Evolutionary conservation across 2,797 vertebrate species (phyloP).

Genomic region (Phylloscopus collybita): DNA sequence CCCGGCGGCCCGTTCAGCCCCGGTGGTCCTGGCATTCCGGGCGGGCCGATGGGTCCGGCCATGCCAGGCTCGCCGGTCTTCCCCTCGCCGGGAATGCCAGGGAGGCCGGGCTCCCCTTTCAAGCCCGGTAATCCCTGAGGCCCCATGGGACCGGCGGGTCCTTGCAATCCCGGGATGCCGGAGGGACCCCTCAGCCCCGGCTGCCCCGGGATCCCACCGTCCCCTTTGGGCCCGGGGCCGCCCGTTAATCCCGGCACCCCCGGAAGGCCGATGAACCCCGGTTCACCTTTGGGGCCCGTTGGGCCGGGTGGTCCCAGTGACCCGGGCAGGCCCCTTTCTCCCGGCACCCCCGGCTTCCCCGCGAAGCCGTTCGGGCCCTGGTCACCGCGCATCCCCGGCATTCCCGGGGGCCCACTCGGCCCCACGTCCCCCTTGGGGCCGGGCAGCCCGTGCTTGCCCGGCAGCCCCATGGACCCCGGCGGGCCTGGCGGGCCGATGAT

Average conservation of each 20-base stretch:
- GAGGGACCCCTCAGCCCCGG: slow-evolving; percentile 92
- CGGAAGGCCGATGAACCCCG: slow-evolving; percentile 88
- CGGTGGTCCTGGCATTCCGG: slow-evolving; percentile 86
- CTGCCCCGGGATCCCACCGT: slow-evolving; percentile 87
- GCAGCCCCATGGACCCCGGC: slow-evolving; percentile 92
- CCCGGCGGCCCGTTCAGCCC: slow-evolving; percentile 88
- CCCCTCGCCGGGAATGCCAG: slow-evolving; percentile 87
- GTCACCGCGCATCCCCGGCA: slow-evolving; percentile 90
- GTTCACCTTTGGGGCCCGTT: slow-evolving; percentile 91
- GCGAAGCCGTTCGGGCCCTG: slow-evolving; percentile 87
- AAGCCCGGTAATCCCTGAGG: slow-evolving; percentile 91
- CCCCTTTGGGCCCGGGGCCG: slow-evolving; percentile 86
- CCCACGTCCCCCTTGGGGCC: slow-evolving; percentile 91
- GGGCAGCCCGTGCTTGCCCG: slow-evolving; percentile 90
- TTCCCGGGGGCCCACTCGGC: slow-evolving; percentile 87
- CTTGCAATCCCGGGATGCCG: slow-evolving; percentile 95
- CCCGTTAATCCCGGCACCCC: slow-evolving; percentile 89
- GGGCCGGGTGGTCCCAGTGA: slow-evolving; percentile 86
- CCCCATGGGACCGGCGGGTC: slow-evolving; percentile 93
- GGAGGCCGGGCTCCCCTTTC: slow-evolving; percentile 89
- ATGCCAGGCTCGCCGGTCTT: slow-evolving; percentile 86
- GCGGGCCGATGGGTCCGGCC: slow-evolving; percentile 89
- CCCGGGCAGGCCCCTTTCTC: slow-evolving; percentile 91
- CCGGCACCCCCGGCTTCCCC: slow-evolving; percentile 91
- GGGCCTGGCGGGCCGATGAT: slow-evolving; percentile 85